Evolutionary conservation across 2,113 vertebrate species (phyloP).

Genomic region (Cinclus cinclus): DNA sequence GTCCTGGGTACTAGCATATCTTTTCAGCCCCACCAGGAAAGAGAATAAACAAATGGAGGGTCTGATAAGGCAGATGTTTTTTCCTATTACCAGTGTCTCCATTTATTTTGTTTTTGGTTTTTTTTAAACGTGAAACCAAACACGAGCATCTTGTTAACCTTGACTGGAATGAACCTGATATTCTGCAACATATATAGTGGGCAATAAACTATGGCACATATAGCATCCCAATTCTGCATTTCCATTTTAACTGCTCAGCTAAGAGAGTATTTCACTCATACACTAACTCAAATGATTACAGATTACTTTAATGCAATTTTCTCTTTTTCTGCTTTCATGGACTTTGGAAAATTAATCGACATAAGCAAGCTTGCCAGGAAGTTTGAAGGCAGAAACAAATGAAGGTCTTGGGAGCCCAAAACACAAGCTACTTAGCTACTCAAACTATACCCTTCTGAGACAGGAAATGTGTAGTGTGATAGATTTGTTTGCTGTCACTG

Average conservation of each 20-base stretch:
- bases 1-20: background rate
- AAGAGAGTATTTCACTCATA: conserved; percentile 57
- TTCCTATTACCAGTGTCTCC: background rate
- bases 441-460: conserved; percentile 41
- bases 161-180: conserved; percentile 19
- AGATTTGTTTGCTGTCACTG: conserved; percentile 54
- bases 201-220: conserved; percentile 42
- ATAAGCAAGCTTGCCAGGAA: conserved; percentile 61
- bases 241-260: conserved; percentile 61
- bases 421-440: conserved; percentile 58
- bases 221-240: conserved; percentile 18
- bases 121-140: background rate
- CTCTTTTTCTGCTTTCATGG: conserved; percentile 36
- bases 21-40: background rate
- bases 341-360: conserved; percentile 69
- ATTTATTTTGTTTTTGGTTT: background rate
- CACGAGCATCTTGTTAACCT: conserved; percentile 21
- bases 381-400: conserved; percentile 67
- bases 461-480: conserved; percentile 55
- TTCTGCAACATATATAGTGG: background rate
- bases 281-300: conserved; percentile 65
- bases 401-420: conserved; percentile 52
- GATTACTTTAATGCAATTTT: conserved; percentile 70
- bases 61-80: background rate
- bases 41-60: background rate